Conservation (phyloP, 1,140 invertebrate species). For the Zaprionus africanus region DNA sequence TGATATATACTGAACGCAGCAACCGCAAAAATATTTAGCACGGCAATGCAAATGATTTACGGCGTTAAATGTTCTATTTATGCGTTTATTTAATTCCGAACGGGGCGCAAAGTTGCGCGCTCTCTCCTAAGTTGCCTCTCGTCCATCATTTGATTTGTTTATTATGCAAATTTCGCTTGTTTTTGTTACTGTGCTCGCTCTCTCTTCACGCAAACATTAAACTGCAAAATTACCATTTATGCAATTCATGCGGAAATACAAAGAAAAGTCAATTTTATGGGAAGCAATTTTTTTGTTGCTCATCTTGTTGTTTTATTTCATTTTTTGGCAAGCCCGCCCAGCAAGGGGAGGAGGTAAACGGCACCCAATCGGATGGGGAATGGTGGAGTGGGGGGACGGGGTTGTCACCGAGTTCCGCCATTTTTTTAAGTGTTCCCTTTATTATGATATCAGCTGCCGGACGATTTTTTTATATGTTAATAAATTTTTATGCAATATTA, state of each 20-base stretch:
- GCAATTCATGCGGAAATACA: slow-evolving; percentile 82
- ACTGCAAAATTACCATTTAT: slow-evolving; percentile 82
- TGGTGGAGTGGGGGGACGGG: neutral
- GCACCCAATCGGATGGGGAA: neutral
- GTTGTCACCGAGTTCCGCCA: slow-evolving; percentile 45
- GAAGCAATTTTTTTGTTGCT: slow-evolving; percentile 28
- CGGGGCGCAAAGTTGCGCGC: slow-evolving; percentile 38
- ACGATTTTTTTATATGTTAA: slow-evolving; percentile 76
- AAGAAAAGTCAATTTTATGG: slow-evolving; percentile 83
- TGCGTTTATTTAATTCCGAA: slow-evolving; percentile 77
- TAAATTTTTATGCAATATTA: slow-evolving; percentile 81
- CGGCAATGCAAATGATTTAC: slow-evolving; percentile 74
- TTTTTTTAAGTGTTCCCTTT: slow-evolving; percentile 76
- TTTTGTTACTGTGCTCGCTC: slow-evolving; percentile 26
- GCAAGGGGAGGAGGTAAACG: neutral
- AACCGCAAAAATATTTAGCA: slow-evolving; percentile 69
- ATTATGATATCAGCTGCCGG: slow-evolving; percentile 79
- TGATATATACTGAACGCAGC: slow-evolving; percentile 17
- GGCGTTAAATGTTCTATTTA: slow-evolving; percentile 81
- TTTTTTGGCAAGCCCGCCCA: slow-evolving; percentile 27
- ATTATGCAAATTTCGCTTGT: slow-evolving; percentile 52
- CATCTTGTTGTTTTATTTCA: slow-evolving; percentile 31
- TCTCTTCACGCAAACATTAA: slow-evolving; percentile 68
- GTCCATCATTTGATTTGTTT: slow-evolving; percentile 55
- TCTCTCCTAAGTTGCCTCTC: slow-evolving; percentile 50